Base-by-base conservation (phyloP, 2,888 invertebrate genomes). In the Spodoptera picta region DNA sequence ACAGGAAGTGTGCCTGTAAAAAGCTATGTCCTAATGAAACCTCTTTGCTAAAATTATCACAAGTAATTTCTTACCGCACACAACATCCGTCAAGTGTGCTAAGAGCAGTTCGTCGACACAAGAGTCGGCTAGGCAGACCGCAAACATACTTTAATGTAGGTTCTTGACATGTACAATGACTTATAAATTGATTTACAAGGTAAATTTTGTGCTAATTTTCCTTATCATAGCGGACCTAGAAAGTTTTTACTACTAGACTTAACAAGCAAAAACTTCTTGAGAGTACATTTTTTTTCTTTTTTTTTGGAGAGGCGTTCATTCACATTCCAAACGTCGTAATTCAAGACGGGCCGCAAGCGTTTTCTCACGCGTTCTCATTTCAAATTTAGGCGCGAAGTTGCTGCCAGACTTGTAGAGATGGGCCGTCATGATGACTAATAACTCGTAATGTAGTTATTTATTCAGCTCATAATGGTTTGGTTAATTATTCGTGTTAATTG, bases 281-380 rank as follows among this genome's bases (percentile, higher is more conserved):
- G 69, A 60, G 60, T 53, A 41, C 23, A 60, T 79, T 78, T 75
- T 78, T 75, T 64, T 56, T 59, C 3, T 73, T 75, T 65, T 52
- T 61, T 70, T 65, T 60, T 14, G 14, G 66, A 63, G 44, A 77
- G 64, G 69, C 80, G 85, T 86, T 88, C 88, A 90, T 90, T 90
- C 89, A 87, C 84, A 87, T 91, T 88, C 87, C 83, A 85, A 80
- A 83, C 82, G 82, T 80, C 79, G 89, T 89, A 88, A 91, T 87
- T 87, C 83, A 87, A 88, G 81, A 77, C 83, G 80, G 73, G 87
- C 87, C 87, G 80, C 86, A 79, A 86, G 91, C 87, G 83, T 76
- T 88, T 91, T 93, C 92, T 89, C 93, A 92, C 92, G 91, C 89
- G 87, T 87, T 88, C 90, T 84, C 84, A 86, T 88, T 92, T 91